Evolutionary conservation across 2,797 vertebrate genomes (phyloP).

Genomic region (Coracias cyanogaster): DNA sequence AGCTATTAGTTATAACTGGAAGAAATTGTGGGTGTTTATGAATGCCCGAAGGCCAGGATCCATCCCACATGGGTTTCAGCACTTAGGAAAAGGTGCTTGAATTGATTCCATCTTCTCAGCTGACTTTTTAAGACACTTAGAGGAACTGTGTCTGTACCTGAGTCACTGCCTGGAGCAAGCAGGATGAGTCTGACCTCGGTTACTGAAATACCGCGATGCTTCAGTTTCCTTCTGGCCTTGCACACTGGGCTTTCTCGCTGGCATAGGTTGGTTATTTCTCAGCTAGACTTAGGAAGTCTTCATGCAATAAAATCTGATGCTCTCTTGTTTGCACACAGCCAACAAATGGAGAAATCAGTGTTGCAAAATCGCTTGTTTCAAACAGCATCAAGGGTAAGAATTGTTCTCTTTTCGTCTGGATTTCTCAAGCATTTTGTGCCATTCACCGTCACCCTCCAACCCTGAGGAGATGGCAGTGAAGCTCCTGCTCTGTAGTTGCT

Average conservation of each 20-base stretch:
- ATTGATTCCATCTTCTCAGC: not conserved
- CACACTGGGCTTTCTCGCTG: not conserved
- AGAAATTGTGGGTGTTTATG: not conserved
- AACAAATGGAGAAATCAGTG: not conserved
- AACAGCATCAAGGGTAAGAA: not conserved
- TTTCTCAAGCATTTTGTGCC: not conserved
- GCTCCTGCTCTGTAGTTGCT: not conserved
- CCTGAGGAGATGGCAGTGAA: not conserved
- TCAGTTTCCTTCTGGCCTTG: not conserved
- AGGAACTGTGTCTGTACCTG: not conserved
- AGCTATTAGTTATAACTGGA: not conserved
- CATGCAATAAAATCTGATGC: not conserved
- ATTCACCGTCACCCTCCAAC: not conserved
- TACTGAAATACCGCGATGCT: not conserved
- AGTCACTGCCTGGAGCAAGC: not conserved
- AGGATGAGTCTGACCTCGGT: not conserved
- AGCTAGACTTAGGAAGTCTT: not conserved
- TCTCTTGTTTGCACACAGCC: not conserved
- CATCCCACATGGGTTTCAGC: not conserved
- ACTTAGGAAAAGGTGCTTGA: not conserved
- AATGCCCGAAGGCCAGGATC: not conserved
- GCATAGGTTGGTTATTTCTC: not conserved
- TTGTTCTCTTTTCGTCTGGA: not conserved
- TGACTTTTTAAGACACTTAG: not conserved
- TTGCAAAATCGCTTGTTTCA: not conserved